Evolutionary conservation across 1,140 invertebrate genomes (phyloP).

Genomic region (Polypedilum vanderplanki): DNA sequence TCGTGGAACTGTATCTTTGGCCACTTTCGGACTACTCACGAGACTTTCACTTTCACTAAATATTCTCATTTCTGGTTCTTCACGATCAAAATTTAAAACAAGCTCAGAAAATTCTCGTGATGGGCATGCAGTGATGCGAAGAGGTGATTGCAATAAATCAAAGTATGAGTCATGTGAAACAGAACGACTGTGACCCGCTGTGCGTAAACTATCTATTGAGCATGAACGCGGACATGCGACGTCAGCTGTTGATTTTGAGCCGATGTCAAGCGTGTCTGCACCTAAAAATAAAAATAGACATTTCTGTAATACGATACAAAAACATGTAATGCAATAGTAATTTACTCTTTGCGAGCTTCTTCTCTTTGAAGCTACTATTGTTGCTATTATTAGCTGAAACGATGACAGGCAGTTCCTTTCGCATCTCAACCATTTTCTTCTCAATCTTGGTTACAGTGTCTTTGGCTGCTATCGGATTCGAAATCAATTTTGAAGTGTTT

Average conservation of each 20-base stretch:
- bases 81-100: constrained; percentile 72
- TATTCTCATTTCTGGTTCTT: constrained; percentile 77
- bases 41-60: constrained; percentile 75
- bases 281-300: not conserved
- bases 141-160: constrained; percentile 55
- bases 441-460: not conserved
- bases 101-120: constrained; percentile 69
- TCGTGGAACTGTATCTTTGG: constrained; percentile 45
- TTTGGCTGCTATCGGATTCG: constrained; percentile 22
- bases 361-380: constrained; percentile 16
- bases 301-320: not conserved
- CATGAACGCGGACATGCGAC: constrained; percentile 38
- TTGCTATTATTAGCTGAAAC: not conserved
- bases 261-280: constrained; percentile 1
- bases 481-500: not conserved
- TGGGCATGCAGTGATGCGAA: constrained; percentile 45
- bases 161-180: constrained; percentile 92
- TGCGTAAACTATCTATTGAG: constrained; percentile 42
- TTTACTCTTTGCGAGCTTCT: not conserved
- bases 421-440: not conserved
- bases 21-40: constrained; percentile 48
- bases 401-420: not conserved
- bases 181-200: constrained; percentile 49
- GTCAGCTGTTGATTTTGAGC: not conserved
- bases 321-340: not conserved